Evolutionary conservation across 2,113 vertebrate genomes (phyloP), one percentile per base, ranked within the genome.

Genomic region (Pachycephala philippinensis): DNA sequence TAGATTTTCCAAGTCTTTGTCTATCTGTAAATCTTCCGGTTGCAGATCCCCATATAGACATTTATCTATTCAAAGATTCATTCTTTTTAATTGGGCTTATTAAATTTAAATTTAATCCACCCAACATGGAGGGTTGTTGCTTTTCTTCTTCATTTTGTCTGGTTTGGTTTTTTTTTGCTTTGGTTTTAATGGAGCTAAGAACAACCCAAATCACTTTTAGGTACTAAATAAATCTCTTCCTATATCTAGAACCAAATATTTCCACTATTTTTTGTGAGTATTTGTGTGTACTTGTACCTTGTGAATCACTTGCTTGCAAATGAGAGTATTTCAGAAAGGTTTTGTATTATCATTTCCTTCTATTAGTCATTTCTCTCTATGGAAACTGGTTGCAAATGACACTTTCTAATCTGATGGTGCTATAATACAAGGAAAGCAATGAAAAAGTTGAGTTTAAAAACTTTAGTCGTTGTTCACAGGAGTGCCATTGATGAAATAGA

Each of bases 221-320:
- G 0, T 28, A n/a, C 7, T 44, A 74, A 87, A 57, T 0, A 31
- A 63, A 44, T 30, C 4, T 77, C 27, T 47, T 21, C 39, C 16
- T 27, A 3, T 14, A 26, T 44, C 16, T 42, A 78, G 39, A 84
- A 74, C 0, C 24, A 86, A 68, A 35, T 23, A 45, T 63, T 89
- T 74, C 13, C 18, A 35, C 15, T 16, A 24, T 16, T 35, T 59
- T 59, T 5, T 33, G 1, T 33, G 26, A 65, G 4, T 19, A 3
- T 70, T 37, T 59, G 7, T 40, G 7, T 74, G 23, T 27, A 39
- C 6, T 59, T 42, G 6, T 2, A n/a, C 6, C 7, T 77, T 89
- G 35, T 89, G 72, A 94, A 95, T 90, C 52, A 63, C 60, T 93
- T 90, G 84, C 60, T 97, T 96, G 54, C 68, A 93, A 95, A 95